phyloP scores from a whole-genome alignment of 2,797 vertebrate genomes.

The Strix occidentalis region DNA sequence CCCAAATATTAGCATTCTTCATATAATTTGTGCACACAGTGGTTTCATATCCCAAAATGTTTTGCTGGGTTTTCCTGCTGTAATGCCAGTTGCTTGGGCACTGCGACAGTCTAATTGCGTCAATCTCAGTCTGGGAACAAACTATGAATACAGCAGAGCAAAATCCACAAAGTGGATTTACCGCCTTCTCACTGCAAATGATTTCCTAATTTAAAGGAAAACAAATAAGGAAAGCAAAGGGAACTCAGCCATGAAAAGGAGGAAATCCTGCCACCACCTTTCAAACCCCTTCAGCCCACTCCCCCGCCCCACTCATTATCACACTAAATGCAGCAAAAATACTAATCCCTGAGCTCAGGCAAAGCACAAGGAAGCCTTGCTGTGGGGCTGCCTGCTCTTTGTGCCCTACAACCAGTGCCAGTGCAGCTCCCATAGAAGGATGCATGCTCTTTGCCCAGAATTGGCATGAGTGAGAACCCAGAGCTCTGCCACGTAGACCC shows the following conservation, averaged over 20 bases:
- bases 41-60: background rate
- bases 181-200: background rate
- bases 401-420: accelerated
- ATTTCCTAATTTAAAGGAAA: slow-evolving; percentile 37
- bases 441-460: background rate
- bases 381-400: background rate
- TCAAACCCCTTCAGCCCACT: background rate
- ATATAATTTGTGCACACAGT: background rate
- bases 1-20: background rate
- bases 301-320: background rate
- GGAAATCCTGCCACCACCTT: slow-evolving; percentile 50
- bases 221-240: slow-evolving; percentile 22
- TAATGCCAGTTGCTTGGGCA: background rate
- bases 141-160: background rate
- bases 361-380: background rate
- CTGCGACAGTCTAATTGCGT: background rate
- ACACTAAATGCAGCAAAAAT: background rate
- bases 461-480: accelerated
- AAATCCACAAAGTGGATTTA: slow-evolving; percentile 40
- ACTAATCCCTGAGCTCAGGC: background rate
- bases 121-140: slow-evolving; percentile 12
- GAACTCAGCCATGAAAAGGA: slow-evolving; percentile 31
- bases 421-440: accelerated
- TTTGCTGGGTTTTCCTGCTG: background rate
- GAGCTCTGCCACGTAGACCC: background rate